These are phyloP conservation scores for Procavia capensis DNA, from an alignment of 2,113 vertebrate species.

Conservation along the genomic window DNA sequence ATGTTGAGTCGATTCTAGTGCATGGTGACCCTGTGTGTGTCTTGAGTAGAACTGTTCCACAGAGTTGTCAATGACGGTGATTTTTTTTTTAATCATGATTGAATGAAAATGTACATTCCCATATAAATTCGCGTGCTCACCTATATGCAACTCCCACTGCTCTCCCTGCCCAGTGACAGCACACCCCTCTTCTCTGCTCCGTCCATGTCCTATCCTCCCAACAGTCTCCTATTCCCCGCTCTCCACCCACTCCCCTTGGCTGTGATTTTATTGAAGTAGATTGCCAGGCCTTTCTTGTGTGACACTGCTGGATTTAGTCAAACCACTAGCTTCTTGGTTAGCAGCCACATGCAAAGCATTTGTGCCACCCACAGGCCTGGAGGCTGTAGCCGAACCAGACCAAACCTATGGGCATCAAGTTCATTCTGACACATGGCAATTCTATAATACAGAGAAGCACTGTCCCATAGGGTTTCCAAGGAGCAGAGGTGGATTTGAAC, in stretches of 20 bases:
- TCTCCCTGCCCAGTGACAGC: too few species aligned
- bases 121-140: too few species aligned
- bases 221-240: too few species aligned
- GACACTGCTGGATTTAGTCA: neutral
- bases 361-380: neutral
- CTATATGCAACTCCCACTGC: too few species aligned
- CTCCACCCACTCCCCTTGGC: too few species aligned
- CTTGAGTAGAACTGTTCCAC: neutral
- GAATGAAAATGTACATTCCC: too few species aligned
- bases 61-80: neutral
- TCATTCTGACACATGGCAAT: neutral
- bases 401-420: neutral
- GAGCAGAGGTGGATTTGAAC: too few species aligned
- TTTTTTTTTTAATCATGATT: too few species aligned
- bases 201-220: too few species aligned
- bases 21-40: neutral
- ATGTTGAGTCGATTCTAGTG: neutral
- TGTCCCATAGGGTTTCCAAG: too few species aligned
- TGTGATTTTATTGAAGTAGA: neutral
- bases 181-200: too few species aligned
- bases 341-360: neutral
- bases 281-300: neutral
- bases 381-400: neutral
- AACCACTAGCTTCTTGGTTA: neutral
- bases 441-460: too few species aligned